phyloP scores from a whole-genome alignment of 2,797 vertebrate species.

The Sebastes cheni region DNA sequence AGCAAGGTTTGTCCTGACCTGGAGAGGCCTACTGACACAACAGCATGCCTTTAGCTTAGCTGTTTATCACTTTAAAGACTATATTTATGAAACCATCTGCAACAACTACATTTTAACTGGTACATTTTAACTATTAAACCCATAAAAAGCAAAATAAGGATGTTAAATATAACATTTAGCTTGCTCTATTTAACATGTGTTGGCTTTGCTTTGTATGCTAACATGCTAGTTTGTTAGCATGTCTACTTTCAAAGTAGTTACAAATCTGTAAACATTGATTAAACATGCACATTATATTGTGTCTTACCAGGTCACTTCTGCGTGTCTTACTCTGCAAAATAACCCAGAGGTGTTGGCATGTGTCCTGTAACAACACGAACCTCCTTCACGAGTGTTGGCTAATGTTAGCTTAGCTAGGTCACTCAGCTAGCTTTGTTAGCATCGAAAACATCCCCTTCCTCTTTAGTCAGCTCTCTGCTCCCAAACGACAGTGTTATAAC shows the following conservation, averaged over 20 bases:
- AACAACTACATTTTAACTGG: fast-evolving
- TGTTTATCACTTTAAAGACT: neutral
- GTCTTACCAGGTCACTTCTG: slow-evolving; percentile 24
- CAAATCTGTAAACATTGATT: neutral
- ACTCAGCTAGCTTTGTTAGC: slow-evolving; percentile 62
- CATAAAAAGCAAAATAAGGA: neutral
- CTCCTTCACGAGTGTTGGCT: slow-evolving; percentile 38
- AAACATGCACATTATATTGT: neutral
- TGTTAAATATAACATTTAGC: no score
- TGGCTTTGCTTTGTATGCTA: slow-evolving; percentile 34
- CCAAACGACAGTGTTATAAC: neutral
- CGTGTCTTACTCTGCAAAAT: neutral
- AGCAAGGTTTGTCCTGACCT: slow-evolving; percentile 58
- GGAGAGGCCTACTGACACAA: slow-evolving; percentile 63
- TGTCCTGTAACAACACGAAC: neutral
- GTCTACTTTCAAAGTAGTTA: neutral
- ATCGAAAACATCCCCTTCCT: slow-evolving; percentile 55
- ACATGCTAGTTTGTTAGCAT: slow-evolving; percentile 42
- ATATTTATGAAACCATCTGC: fast-evolving
- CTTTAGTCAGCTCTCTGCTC: slow-evolving; percentile 2
- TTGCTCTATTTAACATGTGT: neutral
- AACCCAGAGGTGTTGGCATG: neutral
- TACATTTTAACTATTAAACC: fast-evolving
- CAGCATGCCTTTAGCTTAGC: slow-evolving; percentile 58
- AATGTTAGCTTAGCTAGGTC: slow-evolving; percentile 62